Conservation (phyloP, 2,888 invertebrate species). For the Rhimphoctona megacephalus region DNA sequence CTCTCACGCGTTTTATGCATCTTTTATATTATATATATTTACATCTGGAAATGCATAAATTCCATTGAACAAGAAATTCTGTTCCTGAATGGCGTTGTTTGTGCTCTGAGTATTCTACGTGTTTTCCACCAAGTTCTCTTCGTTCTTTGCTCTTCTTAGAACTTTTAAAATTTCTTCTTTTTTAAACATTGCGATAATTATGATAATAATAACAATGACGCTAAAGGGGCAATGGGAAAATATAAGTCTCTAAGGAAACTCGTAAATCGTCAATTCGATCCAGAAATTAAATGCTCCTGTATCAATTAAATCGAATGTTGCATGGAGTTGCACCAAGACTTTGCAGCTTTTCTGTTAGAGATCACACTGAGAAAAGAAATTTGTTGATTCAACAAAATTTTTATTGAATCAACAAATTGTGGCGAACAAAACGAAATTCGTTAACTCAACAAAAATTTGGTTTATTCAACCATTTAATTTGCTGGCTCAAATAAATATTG, state of each 20-base stretch:
- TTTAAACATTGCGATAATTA: conserved; percentile 8
- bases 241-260: conserved; percentile 24
- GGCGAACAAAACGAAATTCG: too few relatives aligned
- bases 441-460: too few relatives aligned
- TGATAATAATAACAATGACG: conserved; percentile 50
- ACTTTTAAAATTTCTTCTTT: background rate
- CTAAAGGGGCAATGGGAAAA: conserved; percentile 47
- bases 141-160: background rate
- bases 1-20: conserved; percentile 51
- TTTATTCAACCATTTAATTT: too few relatives aligned
- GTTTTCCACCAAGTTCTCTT: background rate
- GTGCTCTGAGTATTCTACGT: conserved; percentile 8
- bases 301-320: conserved; percentile 46
- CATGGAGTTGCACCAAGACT: background rate
- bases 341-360: background rate
- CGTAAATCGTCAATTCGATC: conserved; percentile 20
- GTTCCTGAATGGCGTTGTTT: conserved; percentile 61
- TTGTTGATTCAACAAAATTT: too few relatives aligned
- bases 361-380: too few relatives aligned
- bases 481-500: too few relatives aligned
- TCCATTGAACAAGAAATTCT: conserved; percentile 67
- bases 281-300: conserved; percentile 9
- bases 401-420: too few relatives aligned
- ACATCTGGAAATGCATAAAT: conserved; percentile 68
- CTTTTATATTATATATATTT: conserved; percentile 62